Evolutionary conservation across 2,797 vertebrate species (phyloP).

Genomic region (Sylvia borin): DNA sequence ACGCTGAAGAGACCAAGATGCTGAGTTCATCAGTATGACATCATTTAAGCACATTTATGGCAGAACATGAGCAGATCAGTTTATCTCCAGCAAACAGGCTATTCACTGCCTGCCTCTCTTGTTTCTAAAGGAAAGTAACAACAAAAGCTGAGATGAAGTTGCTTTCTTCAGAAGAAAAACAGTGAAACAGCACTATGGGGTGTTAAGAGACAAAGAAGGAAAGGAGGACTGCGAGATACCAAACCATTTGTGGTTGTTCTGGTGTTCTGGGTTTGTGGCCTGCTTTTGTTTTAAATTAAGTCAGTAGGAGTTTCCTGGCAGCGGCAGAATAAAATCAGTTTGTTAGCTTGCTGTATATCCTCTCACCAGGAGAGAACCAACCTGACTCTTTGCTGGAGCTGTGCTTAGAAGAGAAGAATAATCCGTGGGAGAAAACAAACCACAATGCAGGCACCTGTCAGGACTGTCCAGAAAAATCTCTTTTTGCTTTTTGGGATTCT

Average conservation of each 20-base stretch:
- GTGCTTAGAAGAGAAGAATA: not conserved
- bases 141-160: not conserved
- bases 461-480: not conserved
- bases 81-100: not conserved
- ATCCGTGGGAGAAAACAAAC: not conserved
- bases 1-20: not conserved
- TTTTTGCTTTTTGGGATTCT: not conserved
- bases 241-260: not conserved
- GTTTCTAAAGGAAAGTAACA: not conserved
- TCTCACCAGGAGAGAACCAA: not conserved
- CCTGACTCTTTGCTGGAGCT: not conserved
- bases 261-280: not conserved
- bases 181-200: not conserved
- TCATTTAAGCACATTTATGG: not conserved
- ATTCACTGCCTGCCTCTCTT: not conserved
- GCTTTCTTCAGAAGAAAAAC: not conserved
- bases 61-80: not conserved
- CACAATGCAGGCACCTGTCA: not conserved
- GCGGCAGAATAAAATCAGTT: not conserved
- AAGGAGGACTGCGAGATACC: not conserved
- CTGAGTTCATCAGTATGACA: not conserved
- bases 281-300: not conserved
- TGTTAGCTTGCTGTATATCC: not conserved
- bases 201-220: not conserved
- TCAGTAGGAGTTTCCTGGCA: not conserved